Evolutionary conservation across 2,797 vertebrate genomes (phyloP).

Genomic region (Arnoldichthys spilopterus): DNA sequence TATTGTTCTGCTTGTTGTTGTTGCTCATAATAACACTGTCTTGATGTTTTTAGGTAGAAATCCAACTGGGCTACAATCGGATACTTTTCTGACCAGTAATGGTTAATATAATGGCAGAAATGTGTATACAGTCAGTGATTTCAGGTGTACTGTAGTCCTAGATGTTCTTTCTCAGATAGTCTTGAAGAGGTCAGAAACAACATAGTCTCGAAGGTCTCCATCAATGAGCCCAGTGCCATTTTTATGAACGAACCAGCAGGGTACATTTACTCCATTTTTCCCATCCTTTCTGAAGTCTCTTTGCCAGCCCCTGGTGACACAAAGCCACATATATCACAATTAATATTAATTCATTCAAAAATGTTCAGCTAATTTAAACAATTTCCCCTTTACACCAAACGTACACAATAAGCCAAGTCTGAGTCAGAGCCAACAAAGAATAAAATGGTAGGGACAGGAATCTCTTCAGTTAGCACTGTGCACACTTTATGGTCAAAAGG

Average conservation of each 20-base stretch:
- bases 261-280: constrained; percentile 67
- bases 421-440: too few species aligned
- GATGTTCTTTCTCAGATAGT: constrained; percentile 47
- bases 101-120: neutral
- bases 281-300: constrained; percentile 82
- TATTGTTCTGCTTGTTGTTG: too few species aligned
- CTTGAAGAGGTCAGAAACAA: constrained; percentile 71
- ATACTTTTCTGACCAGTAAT: neutral
- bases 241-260: constrained; percentile 89
- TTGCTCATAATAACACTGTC: constrained; percentile 22
- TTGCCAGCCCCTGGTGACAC: constrained; percentile 82
- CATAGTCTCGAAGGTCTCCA: constrained; percentile 83
- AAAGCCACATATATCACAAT: neutral
- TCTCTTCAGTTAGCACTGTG: too few species aligned
- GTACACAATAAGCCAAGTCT: neutral
- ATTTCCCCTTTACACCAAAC: neutral
- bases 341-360: neutral
- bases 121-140: neutral
- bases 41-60: neutral
- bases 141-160: neutral
- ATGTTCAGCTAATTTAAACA: neutral
- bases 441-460: too few species aligned
- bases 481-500: too few species aligned
- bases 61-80: neutral
- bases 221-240: constrained; percentile 87